Conservation (phyloP, 37 sponge, comb jelly and placozoan species). For the Mnemiopsis leidyi region DNA sequence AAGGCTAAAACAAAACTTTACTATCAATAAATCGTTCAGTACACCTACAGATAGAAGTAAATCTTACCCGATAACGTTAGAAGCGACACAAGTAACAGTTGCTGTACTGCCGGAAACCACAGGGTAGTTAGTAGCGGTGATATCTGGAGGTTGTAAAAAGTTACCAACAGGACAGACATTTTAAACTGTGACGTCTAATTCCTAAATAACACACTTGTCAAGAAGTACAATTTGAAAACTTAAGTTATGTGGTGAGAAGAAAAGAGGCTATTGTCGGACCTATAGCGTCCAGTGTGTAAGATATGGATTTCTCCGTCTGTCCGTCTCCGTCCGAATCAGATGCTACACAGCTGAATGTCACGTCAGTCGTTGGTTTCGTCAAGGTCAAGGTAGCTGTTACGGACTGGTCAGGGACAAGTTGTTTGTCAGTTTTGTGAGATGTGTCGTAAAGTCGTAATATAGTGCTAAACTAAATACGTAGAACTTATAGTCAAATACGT, state of each 20-base stretch:
- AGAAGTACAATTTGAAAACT: too few species aligned
- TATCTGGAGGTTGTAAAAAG: not conserved
- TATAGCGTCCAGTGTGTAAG: constrained; percentile 15
- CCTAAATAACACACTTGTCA: too few species aligned
- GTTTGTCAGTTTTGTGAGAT: too few species aligned
- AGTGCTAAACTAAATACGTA: too few species aligned
- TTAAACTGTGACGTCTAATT: not conserved
- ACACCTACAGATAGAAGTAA: not conserved
- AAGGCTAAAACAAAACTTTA: too few species aligned
- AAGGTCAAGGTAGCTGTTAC: not conserved
- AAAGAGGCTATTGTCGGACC: too few species aligned
- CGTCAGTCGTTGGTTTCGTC: not conserved
- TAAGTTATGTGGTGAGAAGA: too few species aligned
- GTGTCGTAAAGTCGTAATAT: too few species aligned
- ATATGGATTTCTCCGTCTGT: not conserved
- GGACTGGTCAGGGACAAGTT: too few species aligned
- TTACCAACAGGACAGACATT: too few species aligned
- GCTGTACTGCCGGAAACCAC: not conserved
- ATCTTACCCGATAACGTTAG: not conserved
- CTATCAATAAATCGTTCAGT: too few species aligned
- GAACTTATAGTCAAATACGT: too few species aligned
- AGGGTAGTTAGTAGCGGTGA: not conserved
- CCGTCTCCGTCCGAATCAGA: not conserved
- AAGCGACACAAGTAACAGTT: not conserved
- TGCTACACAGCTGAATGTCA: constrained; percentile 28